Evolutionary conservation across 2,113 vertebrate species (phyloP).

Genomic region (Engystomops pustulosus): DNA sequence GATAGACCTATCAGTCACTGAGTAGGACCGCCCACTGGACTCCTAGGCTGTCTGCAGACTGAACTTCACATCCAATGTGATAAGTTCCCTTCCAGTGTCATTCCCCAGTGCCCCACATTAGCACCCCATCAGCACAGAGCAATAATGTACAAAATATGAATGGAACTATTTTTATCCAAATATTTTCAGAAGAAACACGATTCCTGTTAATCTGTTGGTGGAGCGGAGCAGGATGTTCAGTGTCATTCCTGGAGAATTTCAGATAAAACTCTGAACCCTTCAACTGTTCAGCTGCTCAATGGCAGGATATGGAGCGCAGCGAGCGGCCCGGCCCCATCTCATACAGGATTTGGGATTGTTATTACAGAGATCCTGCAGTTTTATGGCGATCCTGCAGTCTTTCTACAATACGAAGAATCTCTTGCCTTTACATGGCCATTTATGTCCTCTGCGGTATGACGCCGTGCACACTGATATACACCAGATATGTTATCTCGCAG

Average conservation of each 20-base stretch:
- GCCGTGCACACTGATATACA: not conserved
- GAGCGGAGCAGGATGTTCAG: constrained; percentile 22
- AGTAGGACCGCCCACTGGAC: no score
- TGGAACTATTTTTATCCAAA: constrained; percentile 1
- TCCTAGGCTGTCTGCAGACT: no score
- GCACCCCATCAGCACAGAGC: no score
- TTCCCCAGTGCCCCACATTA: no score
- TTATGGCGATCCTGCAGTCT: not conserved
- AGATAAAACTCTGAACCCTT: constrained; percentile 52
- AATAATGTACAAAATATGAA: no score
- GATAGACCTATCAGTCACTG: no score
- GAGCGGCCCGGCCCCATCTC: constrained; percentile 71
- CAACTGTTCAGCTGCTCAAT: constrained; percentile 35
- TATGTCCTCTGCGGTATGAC: not conserved
- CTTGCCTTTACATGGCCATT: constrained; percentile 14
- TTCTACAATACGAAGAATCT: constrained; percentile 60
- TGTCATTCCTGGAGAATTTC: constrained; percentile 46
- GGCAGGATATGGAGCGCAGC: constrained; percentile 70
- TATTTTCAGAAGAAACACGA: not conserved
- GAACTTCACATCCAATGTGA: no score
- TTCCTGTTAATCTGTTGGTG: not conserved
- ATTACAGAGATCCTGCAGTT: not conserved
- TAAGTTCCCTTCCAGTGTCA: no score
- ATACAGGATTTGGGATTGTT: not conserved
- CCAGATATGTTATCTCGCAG: not conserved